Evolutionary conservation across 2,797 vertebrate genomes (phyloP).

Genomic region (Squalus acanthias): DNA sequence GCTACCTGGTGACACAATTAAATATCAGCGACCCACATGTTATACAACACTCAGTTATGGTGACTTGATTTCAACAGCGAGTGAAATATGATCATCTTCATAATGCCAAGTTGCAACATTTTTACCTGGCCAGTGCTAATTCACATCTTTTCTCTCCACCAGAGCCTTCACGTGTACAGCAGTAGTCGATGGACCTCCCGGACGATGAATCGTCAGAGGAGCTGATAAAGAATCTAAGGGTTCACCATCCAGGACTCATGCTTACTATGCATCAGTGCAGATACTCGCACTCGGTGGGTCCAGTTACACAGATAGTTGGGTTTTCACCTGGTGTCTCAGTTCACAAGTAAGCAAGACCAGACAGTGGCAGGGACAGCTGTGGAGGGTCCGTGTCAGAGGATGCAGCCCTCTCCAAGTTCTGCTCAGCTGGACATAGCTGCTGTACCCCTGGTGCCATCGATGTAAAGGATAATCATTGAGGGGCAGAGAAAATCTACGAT

Average conservation of each 20-base stretch:
- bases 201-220: background rate
- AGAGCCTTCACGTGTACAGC: background rate
- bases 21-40: background rate
- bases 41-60: background rate
- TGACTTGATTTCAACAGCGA: background rate
- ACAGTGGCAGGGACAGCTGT: no score
- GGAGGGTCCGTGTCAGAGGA: no score
- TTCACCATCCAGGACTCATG: background rate
- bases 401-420: no score
- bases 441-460: no score
- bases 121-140: background rate
- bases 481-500: no score
- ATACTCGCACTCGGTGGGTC: background rate
- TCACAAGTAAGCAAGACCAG: no score
- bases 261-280: no score
- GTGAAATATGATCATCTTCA: no score
- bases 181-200: background rate
- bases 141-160: background rate
- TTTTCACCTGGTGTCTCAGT: no score
- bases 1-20: background rate
- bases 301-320: background rate
- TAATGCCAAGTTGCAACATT: background rate
- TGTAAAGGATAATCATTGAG: no score
- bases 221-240: no score
- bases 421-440: background rate